Base-by-base conservation (phyloP, 2,113 vertebrate species). In the Isichthys henryi region DNA sequence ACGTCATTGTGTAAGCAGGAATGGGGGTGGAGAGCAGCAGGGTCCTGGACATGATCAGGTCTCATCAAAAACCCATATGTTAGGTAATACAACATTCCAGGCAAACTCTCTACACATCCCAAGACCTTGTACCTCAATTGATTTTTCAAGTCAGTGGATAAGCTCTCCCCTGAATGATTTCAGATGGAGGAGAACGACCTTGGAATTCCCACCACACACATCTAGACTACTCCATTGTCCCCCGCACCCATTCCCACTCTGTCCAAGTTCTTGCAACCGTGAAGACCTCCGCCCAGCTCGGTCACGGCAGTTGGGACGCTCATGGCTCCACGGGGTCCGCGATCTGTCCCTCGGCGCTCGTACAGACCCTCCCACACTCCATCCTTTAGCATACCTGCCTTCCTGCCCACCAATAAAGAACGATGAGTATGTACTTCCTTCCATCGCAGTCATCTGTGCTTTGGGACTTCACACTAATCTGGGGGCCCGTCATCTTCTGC, bases 21-120 rank as follows among this genome's bases (percentile, higher is more conserved):
- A 39, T 80, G 74, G 74, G 92, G 92, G 93, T 90, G 92, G 93
- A 94, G 93, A 94, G 91, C 94, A 87, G 88, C 90, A 92, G 89
- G 89, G 92, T 92, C 89, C 86, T 88, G 27, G 52, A 82, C 86
- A 89, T 77, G 89, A 91, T 91, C 92, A 91, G 77, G 90, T 88
- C 31, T 19, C 19, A 66, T 49, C 52, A 9, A 87, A 77, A 15
- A 45, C 43, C 84, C 87, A 88, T 83, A 27, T 91, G 90, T 70
- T 89, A 87, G 89, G 66, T 58, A 90, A 88, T n/a, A 89, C 35
- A 46, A 45, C 90, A 91, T 93, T 86, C 89, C 90, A 89, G 58
- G 89, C 85, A 90, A 31, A 62, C 70, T 89, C 89, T 66, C 91
- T 91, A 43, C 52, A 52, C n/a, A 17, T 23, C 77, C 88, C 17